phyloP scores from a whole-genome alignment of 2,888 invertebrate genomes.

The Gnatocerus cornutus region DNA sequence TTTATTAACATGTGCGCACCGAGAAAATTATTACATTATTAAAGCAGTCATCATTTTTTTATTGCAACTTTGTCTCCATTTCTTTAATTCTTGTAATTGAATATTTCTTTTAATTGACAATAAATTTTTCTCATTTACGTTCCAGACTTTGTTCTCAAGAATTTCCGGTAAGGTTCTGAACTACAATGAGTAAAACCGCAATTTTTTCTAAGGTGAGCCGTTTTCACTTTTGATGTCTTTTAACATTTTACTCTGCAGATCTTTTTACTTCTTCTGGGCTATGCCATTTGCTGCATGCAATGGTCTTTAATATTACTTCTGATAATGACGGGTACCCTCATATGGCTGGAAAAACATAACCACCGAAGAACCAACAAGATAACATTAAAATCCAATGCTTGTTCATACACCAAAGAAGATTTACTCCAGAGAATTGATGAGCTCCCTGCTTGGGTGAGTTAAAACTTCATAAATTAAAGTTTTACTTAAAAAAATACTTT shows the following conservation, averaged over 20 bases:
- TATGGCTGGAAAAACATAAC: conserved; percentile 59
- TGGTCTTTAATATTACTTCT: conserved; percentile 57
- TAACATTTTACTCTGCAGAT: background rate
- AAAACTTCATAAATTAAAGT: background rate
- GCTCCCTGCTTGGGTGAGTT: conserved; percentile 63
- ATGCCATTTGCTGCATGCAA: conserved; percentile 58
- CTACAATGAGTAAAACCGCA: no score
- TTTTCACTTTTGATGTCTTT: no score
- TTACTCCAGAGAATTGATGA: conserved; percentile 60
- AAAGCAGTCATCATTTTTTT: no score
- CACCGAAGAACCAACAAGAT: conserved; percentile 57
- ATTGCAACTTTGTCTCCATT: no score
- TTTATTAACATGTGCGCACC: no score
- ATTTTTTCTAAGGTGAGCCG: no score
- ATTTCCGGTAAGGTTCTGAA: no score
- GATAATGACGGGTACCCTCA: conserved; percentile 55
- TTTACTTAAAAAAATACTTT: conserved; percentile 28
- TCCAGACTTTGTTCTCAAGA: no score
- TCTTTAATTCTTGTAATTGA: no score
- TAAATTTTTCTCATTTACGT: no score
- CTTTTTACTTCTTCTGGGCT: conserved; percentile 59
- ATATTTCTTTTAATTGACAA: no score
- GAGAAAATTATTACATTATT: no score
- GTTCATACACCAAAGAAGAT: conserved; percentile 59
- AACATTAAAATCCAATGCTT: conserved; percentile 56